Evolutionary conservation across 2,797 vertebrate species (phyloP).

Genomic region (Macropodus opercularis): DNA sequence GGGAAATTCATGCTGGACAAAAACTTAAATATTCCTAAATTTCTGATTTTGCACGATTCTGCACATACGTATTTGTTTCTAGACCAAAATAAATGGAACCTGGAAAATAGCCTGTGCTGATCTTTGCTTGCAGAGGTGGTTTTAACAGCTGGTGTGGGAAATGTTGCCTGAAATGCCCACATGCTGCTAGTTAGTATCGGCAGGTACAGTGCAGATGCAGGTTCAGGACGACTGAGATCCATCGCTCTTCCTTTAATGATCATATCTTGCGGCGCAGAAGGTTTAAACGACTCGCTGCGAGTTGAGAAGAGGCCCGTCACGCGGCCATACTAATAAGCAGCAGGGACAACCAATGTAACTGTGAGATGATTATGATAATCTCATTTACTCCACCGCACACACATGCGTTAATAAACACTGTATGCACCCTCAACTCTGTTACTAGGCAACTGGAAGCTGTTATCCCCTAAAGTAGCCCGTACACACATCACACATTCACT

Average conservation of each 20-base stretch:
- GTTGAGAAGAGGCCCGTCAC: slow-evolving; percentile 63
- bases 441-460: slow-evolving; percentile 76
- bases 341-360: slow-evolving; percentile 73
- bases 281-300: background rate
- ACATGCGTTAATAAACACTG: slow-evolving; percentile 58
- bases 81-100: no score
- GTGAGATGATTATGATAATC: slow-evolving; percentile 79
- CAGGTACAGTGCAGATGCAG: slow-evolving; percentile 1
- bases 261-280: background rate
- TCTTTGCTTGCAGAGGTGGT: slow-evolving; percentile 14
- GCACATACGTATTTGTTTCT: no score
- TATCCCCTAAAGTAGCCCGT: slow-evolving; percentile 63
- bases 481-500: slow-evolving; percentile 1
- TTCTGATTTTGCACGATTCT: no score
- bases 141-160: slow-evolving; percentile 29
- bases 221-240: background rate
- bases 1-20: no score
- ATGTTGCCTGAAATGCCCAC: slow-evolving; percentile 19
- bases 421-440: slow-evolving; percentile 75
- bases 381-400: slow-evolving; percentile 60
- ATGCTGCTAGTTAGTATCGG: background rate
- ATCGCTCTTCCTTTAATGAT: background rate
- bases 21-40: no score
- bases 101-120: no score
- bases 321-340: slow-evolving; percentile 64